Evolutionary conservation across 2,113 vertebrate genomes (phyloP), one percentile per base, ranked within the genome.

Genomic region (Esox niger): DNA sequence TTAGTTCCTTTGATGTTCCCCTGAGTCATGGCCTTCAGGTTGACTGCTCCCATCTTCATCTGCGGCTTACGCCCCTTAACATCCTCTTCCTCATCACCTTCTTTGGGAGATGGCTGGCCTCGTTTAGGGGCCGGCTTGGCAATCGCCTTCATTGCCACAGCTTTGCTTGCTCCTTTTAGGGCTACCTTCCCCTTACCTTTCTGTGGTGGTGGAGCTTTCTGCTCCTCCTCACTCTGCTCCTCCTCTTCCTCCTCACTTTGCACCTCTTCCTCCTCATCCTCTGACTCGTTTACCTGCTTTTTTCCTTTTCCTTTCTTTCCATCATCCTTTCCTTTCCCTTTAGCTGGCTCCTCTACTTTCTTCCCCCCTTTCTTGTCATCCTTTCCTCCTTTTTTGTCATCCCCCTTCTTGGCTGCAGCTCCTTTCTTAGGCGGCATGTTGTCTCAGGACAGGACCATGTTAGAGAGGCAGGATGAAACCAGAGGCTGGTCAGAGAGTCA

Each of bases 371-470:
- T 92, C 77, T 87, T 82, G 15, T 70, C 83, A 52, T 79, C 80
- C 77, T 86, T 92, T 7, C 56, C 82, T 33, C 74, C 88, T 68
- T 87, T 87, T 52, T 67, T 72, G 46, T 13, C 17, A 64, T 61
- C n/a, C 66, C 86, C 84, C 73, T 91, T 93, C 70, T 88, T 88
- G 64, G 84, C 76, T 69, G 83, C 80, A 30, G 86, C 88, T 54
- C 86, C 88, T 67, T 91, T 97, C 85, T 95, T 95, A 81, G 92
- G 91, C 4, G 49, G 88, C 95, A 96, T 96, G 67, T 80, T 52
- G 70, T 79, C 2, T 17, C 69, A 3, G 66, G 0, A 1, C 1
- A 81, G 66, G 29, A 82, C 85, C 89, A 92, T 93, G 68, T 79
- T 84, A 84, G 69, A 73, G 46, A 61, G 67, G 46, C 2, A 71